Conservation (phyloP, 2,888 invertebrate species). For the Palloptera scutellata region DNA sequence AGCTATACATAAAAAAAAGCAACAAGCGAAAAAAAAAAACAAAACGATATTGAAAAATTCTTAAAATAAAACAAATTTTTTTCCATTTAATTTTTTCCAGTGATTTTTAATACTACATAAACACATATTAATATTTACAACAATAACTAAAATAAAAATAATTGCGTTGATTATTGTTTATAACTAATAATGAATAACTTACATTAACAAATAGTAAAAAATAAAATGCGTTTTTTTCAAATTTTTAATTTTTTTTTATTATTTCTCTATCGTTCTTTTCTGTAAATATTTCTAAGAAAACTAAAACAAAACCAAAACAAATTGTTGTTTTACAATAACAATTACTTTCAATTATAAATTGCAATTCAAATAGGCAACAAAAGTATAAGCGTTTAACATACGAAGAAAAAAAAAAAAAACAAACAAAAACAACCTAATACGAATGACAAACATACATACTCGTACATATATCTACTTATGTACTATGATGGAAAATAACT, state of each 20-base stretch:
- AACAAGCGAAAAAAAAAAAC: slow-evolving; percentile 18
- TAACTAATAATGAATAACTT: slow-evolving; percentile 36
- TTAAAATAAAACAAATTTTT: slow-evolving; percentile 20
- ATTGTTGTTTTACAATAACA: too few relatives aligned
- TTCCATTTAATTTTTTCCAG: too few relatives aligned
- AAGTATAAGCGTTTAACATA: too few relatives aligned
- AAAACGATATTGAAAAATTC: slow-evolving; percentile 14
- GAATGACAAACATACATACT: too few relatives aligned
- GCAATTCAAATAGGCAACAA: too few relatives aligned
- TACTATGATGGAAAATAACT: too few relatives aligned
- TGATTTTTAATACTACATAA: slow-evolving; percentile 39
- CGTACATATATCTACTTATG: too few relatives aligned
- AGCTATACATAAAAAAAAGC: slow-evolving; percentile 9
- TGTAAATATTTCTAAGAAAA: slow-evolving; percentile 26
- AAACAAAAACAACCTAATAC: too few relatives aligned
- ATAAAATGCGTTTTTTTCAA: neutral
- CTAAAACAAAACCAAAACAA: too few relatives aligned
- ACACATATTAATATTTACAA: slow-evolving; percentile 38
- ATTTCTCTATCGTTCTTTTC: slow-evolving; percentile 10
- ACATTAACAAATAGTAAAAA: slow-evolving; percentile 24
- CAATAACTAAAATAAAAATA: slow-evolving; percentile 21
- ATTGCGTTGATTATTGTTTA: slow-evolving; percentile 18
- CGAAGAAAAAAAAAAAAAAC: too few relatives aligned
- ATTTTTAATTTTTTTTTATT: slow-evolving; percentile 24
- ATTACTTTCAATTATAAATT: too few relatives aligned